These are phyloP conservation scores for Puffinus mauretanicus DNA, from an alignment of 2,113 vertebrate genomes.

Conservation along the genomic window DNA sequence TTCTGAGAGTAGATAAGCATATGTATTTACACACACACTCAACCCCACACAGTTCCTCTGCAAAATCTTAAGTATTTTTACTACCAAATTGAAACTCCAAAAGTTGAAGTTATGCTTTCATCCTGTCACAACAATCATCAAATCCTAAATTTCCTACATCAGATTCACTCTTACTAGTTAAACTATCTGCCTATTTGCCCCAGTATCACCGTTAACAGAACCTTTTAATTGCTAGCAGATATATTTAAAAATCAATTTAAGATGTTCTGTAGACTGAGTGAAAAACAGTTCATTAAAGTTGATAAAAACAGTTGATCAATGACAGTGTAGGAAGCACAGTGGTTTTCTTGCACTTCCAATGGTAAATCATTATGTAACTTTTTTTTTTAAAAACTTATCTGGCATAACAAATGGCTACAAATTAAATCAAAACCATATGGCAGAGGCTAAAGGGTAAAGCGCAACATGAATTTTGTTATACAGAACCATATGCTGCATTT, in stretches of 20 bases:
- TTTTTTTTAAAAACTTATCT: slow-evolving; percentile 10
- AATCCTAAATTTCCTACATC: neutral
- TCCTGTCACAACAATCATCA: neutral
- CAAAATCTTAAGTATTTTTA: neutral
- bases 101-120: neutral
- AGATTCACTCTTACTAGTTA: neutral
- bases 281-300: neutral
- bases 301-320: slow-evolving; percentile 30
- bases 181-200: neutral
- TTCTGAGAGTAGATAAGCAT: neutral
- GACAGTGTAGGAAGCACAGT: neutral
- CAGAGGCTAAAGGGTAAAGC: slow-evolving; percentile 24
- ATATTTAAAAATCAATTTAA: slow-evolving; percentile 24
- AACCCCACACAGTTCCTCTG: neutral
- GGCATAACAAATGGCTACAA: slow-evolving; percentile 49
- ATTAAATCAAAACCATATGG: slow-evolving; percentile 60
- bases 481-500: slow-evolving; percentile 39
- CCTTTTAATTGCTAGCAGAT: slow-evolving; percentile 12
- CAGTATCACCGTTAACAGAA: neutral
- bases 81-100: neutral
- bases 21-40: neutral
- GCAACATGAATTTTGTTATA: slow-evolving; percentile 52
- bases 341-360: neutral
- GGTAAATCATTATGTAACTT: slow-evolving; percentile 44
- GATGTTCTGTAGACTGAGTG: neutral